Conservation (phyloP, 2,888 invertebrate species). For the Spisula subtruncata region DNA sequence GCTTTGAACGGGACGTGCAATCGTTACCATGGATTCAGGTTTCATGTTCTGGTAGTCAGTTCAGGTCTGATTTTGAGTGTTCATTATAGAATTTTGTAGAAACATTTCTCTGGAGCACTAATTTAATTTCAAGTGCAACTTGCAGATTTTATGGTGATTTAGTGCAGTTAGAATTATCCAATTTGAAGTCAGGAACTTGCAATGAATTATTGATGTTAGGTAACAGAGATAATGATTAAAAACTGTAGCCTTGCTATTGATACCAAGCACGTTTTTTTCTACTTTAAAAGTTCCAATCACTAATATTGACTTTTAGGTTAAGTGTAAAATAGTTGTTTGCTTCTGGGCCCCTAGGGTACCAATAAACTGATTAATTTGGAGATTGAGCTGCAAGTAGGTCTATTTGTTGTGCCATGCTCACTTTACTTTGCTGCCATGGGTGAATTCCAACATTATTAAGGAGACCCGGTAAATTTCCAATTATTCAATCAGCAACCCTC, state of each 20-base stretch:
- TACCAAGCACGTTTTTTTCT: neutral
- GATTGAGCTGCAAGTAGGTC: too few species aligned
- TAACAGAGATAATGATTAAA: neutral
- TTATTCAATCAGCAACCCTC: too few species aligned
- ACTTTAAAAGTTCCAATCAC: neutral
- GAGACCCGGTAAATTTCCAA: too few species aligned
- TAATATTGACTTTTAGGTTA: neutral
- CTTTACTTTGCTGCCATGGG: too few species aligned
- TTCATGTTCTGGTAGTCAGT: neutral
- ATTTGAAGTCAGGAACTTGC: constrained; percentile 27
- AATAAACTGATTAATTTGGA: too few species aligned
- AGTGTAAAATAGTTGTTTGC: too few species aligned
- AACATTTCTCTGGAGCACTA: neutral
- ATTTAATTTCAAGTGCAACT: constrained; percentile 21
- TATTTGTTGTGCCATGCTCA: too few species aligned
- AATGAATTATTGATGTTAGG: constrained; percentile 15
- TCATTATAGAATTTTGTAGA: constrained; percentile 1
- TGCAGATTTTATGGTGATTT: constrained; percentile 36
- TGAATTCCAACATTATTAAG: too few species aligned
- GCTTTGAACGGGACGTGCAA: neutral
- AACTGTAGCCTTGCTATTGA: neutral
- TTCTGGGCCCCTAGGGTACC: too few species aligned
- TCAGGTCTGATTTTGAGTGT: neutral
- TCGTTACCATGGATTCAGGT: neutral
- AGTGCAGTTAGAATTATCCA: constrained; percentile 32